Evolutionary conservation across 2,797 vertebrate genomes (phyloP).

Genomic region (Malurus leucopterus): DNA sequence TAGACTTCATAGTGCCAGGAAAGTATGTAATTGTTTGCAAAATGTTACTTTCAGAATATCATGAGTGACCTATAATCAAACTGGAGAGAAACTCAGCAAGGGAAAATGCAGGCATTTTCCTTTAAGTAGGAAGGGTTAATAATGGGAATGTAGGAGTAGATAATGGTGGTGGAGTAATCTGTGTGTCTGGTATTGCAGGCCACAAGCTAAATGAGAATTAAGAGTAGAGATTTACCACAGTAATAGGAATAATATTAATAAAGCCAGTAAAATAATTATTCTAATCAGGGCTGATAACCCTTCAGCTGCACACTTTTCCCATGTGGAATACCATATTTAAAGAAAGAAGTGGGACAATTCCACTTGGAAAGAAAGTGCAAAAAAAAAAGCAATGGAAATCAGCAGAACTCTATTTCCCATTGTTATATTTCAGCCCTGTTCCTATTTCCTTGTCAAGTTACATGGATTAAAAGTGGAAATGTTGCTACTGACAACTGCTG

Average conservation of each 20-base stretch:
- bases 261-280: background rate
- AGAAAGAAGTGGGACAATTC: background rate
- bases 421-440: background rate
- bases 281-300: background rate
- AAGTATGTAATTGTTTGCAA: background rate
- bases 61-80: background rate
- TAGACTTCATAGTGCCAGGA: background rate
- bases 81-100: background rate
- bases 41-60: background rate
- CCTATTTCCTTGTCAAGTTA: background rate
- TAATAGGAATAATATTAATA: background rate
- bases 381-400: background rate
- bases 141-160: background rate
- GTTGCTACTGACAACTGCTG: background rate
- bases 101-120: background rate
- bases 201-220: background rate
- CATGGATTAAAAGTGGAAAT: background rate
- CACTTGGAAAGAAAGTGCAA: background rate
- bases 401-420: background rate
- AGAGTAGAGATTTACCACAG: background rate
- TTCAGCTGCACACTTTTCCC: background rate
- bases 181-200: background rate
- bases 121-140: background rate
- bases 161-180: background rate
- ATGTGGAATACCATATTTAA: background rate